A percentile compares a stretch with the other conserved stretches of the same genome.
These are phyloP conservation scores for Archilochus colubris DNA, from an alignment of 2,113 vertebrate genomes.

Conservation along the genomic window DNA sequence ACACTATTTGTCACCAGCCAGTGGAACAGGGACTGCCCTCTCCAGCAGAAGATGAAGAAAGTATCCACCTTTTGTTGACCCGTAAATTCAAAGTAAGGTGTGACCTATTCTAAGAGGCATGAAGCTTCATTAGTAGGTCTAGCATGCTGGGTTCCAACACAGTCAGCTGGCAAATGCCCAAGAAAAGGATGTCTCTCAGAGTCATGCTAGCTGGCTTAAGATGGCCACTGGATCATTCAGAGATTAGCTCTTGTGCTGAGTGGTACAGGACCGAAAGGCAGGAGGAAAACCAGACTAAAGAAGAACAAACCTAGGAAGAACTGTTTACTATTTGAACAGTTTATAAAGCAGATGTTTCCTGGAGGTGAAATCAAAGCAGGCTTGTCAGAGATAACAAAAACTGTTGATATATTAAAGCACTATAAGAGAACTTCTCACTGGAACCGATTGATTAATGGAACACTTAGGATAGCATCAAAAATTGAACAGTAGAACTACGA, in stretches of 20 bases:
- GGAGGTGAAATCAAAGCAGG: background rate
- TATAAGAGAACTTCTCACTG: background rate
- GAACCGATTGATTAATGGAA: background rate
- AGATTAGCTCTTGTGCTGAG: background rate
- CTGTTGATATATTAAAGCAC: background rate
- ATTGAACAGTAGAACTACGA: background rate
- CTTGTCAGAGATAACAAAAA: background rate
- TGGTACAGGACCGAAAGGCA: background rate
- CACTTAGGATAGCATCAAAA: background rate
- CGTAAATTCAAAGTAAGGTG: accelerated
- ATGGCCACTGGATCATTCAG: background rate
- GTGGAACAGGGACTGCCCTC: background rate
- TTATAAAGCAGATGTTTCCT: constrained; percentile 13
- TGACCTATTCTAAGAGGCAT: background rate
- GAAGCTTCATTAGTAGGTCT: background rate
- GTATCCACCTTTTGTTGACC: background rate
- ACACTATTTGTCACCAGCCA: background rate
- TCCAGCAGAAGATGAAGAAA: background rate
- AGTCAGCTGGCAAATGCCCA: background rate
- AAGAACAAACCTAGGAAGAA: background rate
- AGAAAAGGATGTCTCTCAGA: background rate
- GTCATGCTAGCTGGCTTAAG: background rate
- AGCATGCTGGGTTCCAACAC: background rate
- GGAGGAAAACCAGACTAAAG: background rate
- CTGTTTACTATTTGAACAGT: background rate